These are phyloP conservation scores for Paradoxurus hermaphroditus DNA, from an alignment of 2,113 vertebrate genomes.

Conservation along the genomic window DNA sequence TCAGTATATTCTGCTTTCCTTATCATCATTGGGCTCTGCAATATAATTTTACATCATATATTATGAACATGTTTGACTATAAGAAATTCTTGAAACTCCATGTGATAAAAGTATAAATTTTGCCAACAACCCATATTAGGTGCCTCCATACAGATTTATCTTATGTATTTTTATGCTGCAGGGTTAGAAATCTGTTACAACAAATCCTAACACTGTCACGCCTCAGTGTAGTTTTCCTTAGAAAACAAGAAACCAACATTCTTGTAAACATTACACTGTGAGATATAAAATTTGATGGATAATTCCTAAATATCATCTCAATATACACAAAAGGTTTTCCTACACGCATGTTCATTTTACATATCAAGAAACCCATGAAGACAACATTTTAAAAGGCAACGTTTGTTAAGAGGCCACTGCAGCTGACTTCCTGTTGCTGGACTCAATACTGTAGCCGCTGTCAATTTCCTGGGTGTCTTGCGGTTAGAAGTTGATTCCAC, in stretches of 20 bases:
- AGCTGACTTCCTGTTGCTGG: slow-evolving; percentile 74
- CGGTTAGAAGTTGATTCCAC: slow-evolving; percentile 82
- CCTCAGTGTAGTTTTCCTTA: slow-evolving; percentile 58
- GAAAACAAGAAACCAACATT: slow-evolving; percentile 56
- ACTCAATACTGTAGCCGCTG: slow-evolving; percentile 73
- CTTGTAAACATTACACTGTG: slow-evolving; percentile 64
- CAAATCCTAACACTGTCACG: slow-evolving; percentile 56
- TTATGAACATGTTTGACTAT: slow-evolving; percentile 54
- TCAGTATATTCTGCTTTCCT: slow-evolving; percentile 27
- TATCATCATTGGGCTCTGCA: slow-evolving; percentile 32
- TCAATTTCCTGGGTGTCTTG: slow-evolving; percentile 69
- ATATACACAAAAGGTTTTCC: slow-evolving; percentile 45
- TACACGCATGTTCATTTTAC: slow-evolving; percentile 56
- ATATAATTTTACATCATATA: slow-evolving; percentile 58
- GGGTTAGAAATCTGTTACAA: slow-evolving; percentile 58
- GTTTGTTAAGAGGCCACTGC: slow-evolving; percentile 79
- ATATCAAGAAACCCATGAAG: slow-evolving; percentile 65
- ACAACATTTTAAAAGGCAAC: slow-evolving; percentile 75
- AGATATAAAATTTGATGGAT: slow-evolving; percentile 36
- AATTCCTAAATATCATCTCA: slow-evolving; percentile 59
- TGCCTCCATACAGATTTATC: background rate
- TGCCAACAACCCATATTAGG: slow-evolving; percentile 31
- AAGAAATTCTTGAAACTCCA: slow-evolving; percentile 38
- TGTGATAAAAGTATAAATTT: slow-evolving; percentile 54
- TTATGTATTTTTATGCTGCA: slow-evolving; percentile 45